Evolutionary conservation across 2,888 invertebrate species (phyloP), one percentile per base, ranked within the genome.

Genomic region (Chaetogeoica ovagalla): DNA sequence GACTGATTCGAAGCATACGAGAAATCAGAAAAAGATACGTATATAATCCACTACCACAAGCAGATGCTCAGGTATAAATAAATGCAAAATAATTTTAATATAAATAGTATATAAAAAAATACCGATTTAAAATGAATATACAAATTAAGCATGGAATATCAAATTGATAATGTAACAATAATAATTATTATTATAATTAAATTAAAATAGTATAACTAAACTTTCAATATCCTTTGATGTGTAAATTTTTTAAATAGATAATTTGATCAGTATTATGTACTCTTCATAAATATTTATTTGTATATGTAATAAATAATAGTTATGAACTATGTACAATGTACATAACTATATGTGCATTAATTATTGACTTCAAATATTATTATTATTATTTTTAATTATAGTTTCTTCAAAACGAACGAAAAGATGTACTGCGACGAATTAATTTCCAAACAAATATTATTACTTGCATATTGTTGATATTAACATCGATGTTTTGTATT

Each of bases 401-500:
- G 73, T 11, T 63, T n/a, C 63, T 74, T 19, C 30, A 30, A 17
- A 9, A n/a, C 37, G 30, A 30, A 37, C 37, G 55, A 52, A 48
- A 7, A n/a, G 30, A n/a, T 52, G 37, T 37, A 48, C 21, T 52
- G 23, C 52, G 37, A 8, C 9, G 1, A 5, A n/a, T 5, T 19
- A n/a, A n/a, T 9, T 74, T 74, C 4, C 30, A n/a, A 63, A 37
- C 48, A 55, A 52, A 74, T 55, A 8, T n/a, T n/a, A 17, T 4
- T 30, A 63, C 63, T 15, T 74, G 73, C 17, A 3, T 63, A 4
- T 52, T 74, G 21, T 9, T 63, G 37, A 63, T 74, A 63, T 21
- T 63, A 37, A 63, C 15, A 63, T 74, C 72, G 43, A 6, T 62
- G 19, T n/a, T 21, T n/a, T 72, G 72, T 62, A 62, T 60, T 30